These are phyloP conservation scores for Papilio elwesi DNA, from an alignment of 2,888 invertebrate genomes.

Conservation along the genomic window DNA sequence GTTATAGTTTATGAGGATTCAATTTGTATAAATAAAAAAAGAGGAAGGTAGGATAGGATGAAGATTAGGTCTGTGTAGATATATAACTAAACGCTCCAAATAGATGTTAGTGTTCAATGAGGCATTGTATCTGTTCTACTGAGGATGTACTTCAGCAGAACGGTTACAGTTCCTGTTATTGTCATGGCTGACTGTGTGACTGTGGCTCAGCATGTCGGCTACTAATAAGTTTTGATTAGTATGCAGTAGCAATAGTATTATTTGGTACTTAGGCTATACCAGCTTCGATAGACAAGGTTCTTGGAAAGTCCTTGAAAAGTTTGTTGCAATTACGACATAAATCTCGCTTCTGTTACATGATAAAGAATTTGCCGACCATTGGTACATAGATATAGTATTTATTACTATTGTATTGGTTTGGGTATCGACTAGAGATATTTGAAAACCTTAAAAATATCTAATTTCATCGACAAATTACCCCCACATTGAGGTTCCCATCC, in stretches of 20 bases:
- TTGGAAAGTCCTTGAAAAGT: not conserved
- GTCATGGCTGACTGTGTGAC: no score
- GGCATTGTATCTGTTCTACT: no score
- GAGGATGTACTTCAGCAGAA: no score
- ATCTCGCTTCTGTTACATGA: not conserved
- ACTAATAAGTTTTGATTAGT: not conserved
- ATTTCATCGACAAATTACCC: no score
- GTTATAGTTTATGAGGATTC: no score
- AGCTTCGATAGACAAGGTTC: not conserved
- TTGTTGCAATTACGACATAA: not conserved
- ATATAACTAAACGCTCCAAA: not conserved
- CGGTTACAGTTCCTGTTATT: no score
- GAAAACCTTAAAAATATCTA: no score
- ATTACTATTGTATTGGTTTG: not conserved
- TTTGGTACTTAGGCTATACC: no score
- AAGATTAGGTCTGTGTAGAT: not conserved
- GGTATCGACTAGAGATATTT: no score
- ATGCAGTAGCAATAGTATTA: not conserved
- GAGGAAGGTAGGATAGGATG: not conserved
- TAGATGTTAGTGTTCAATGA: constrained; percentile 7
- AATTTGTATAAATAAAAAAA: no score
- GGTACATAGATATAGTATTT: not conserved
- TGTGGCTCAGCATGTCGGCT: not conserved
- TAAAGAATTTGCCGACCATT: constrained; percentile 12
- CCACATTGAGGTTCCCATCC: no score